Base-by-base conservation (phyloP, 2,113 vertebrate species). In the Lampris megalopsis region DNA sequence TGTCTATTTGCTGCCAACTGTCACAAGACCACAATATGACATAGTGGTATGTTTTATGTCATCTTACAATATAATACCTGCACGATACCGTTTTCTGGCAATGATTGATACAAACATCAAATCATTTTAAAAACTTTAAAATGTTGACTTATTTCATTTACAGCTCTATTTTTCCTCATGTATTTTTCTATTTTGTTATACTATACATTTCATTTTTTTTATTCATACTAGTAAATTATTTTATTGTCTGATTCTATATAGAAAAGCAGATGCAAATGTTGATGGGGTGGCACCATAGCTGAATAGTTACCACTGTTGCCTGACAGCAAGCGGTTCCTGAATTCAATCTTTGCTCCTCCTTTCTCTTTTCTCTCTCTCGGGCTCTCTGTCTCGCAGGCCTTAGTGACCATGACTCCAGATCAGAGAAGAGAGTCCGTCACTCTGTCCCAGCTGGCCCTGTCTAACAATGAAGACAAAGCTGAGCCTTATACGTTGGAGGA, bases 401-500 rank as follows among this genome's bases (percentile, higher is more conserved):
- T 99, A 45, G 94, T 99, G 61, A 98, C 96, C 0, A 97, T 99
- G 98, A 98, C 97, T 1, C 97, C 98, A 0, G 96, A 97, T 77
- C 97, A 99, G 92, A 95, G 97, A 68, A 94, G 97, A 58, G 96
- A 97, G 35, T 94, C 97, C 3, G 88, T 97, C 58, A 91, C 90
- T 68, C 89, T 95, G n/a, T 89, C 97, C n/a, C 95, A 97, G 86
- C 75, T 95, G 80, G 90, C 83, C 8, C 69, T 93, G 1, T 79
- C 88, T 0, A 96, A 96, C 57, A 93, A 86, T 0, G 95, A 96
- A 85, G 97, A 95, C 75, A 94, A 93, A 80, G 56, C 91, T 1
- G 98, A 98, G 68, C 96, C 96, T 0, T 98, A 98, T 89, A 99
- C 98, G 0, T 90, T 99, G 93, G 97, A 99, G 85, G 98, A 99